Evolutionary conservation across 2,888 invertebrate genomes (phyloP), one percentile per base, ranked within the genome.

Genomic region (Zygogramma bicolorata): DNA sequence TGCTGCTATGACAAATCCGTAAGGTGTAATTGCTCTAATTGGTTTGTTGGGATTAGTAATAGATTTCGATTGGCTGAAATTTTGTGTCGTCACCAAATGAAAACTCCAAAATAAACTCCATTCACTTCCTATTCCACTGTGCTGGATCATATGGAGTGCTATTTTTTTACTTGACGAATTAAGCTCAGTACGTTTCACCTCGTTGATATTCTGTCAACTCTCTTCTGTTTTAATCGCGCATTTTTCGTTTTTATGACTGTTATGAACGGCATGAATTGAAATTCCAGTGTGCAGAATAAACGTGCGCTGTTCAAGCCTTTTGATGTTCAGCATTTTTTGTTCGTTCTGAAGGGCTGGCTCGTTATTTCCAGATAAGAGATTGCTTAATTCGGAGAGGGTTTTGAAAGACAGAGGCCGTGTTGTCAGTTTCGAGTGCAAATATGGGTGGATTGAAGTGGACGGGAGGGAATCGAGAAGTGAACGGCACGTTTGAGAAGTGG

Each of bases 171-270:
- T 70, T 66, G 13, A 34, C 22, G 61, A 62, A 73, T 73, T 68
- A 69, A 53, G 38, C 65, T 27, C 60, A 49, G 65, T 53, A 57
- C 73, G 59, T 69, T 69, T 46, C 69, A 72, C 60, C 66, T 75
- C 62, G 73, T 75, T 53, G 68, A 71, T 63, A 58, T 73, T 58
- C 75, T 69, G 58, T 73, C 73, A 66, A 62, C 68, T 67, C 61
- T 25, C 61, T 66, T 67, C 66, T 61, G 57, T 67, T 71, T 66
- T 60, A 71, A 70, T 67, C 63, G 53, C 57, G 62, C 15, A 46
- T 60, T 57, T n/a, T n/a, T 15, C 49, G 18, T n/a, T 71, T 71
- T 71, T 71, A 65, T 65, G 18, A 20, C 58, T 40, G 20, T 46
- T 46, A 46, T 46, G 20, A 46, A 46, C 20, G 46, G 8, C 20